Evolutionary conservation across 2,797 vertebrate species (phyloP).

Genomic region (Megalops cyprinoides): DNA sequence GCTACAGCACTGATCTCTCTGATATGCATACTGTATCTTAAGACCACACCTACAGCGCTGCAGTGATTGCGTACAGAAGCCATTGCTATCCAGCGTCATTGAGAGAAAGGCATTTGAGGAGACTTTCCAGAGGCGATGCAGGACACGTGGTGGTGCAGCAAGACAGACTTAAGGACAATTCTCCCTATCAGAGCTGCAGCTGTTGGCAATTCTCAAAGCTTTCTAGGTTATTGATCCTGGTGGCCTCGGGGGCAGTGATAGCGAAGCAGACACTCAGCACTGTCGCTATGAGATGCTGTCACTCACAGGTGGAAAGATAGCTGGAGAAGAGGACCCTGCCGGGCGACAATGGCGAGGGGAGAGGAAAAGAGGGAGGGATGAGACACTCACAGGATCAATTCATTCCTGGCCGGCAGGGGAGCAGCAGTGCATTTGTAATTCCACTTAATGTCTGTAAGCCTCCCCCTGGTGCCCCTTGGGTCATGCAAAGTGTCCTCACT

Average conservation of each 20-base stretch:
- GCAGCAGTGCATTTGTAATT: conserved; percentile 45
- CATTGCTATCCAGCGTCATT: neutral
- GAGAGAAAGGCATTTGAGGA: neutral
- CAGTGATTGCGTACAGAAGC: neutral
- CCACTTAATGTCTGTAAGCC: conserved; percentile 8
- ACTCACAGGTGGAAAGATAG: conserved; percentile 2
- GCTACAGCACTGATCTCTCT: neutral
- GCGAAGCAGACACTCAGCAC: conserved; percentile 11
- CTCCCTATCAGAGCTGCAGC: neutral
- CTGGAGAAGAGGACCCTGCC: too few species aligned
- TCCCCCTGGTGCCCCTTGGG: neutral
- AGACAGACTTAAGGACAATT: neutral
- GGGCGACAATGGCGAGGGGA: conserved; percentile 6
- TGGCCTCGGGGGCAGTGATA: conserved; percentile 3
- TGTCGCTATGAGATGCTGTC: conserved; percentile 10
- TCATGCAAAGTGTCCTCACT: neutral
- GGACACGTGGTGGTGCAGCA: neutral
- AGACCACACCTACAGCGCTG: neutral
- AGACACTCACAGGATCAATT: conserved; percentile 4
- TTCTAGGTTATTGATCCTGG: conserved; percentile 4
- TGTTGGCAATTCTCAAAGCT: neutral
- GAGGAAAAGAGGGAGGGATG: neutral
- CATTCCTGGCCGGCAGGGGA: conserved; percentile 41
- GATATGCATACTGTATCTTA: neutral
- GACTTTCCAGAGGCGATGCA: too few species aligned